These are phyloP conservation scores for Drosophila monieri DNA, from an alignment of 2,888 invertebrate species.

Conservation along the genomic window DNA sequence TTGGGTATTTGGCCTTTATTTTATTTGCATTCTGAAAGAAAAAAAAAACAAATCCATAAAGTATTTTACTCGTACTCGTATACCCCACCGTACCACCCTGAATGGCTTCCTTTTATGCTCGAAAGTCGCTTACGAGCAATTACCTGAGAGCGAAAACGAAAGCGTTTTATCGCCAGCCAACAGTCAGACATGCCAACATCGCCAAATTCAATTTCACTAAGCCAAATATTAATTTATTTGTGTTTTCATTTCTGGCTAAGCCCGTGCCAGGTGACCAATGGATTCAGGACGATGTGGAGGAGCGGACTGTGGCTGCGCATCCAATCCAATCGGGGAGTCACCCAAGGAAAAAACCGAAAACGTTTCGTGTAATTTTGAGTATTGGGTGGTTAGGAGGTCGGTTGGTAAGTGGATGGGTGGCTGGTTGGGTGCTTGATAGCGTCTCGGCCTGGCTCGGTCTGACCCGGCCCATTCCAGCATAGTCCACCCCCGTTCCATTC, in stretches of 20 bases:
- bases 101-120: slow-evolving; percentile 69
- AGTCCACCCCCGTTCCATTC: slow-evolving; percentile 17
- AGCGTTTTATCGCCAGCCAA: slow-evolving; percentile 72
- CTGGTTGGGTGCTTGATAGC: slow-evolving; percentile 23
- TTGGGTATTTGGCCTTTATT: not conserved
- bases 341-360: slow-evolving; percentile 43
- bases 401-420: slow-evolving; percentile 5
- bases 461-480: not conserved
- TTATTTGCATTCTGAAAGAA: not conserved
- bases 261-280: slow-evolving; percentile 70
- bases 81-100: slow-evolving; percentile 30
- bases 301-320: slow-evolving; percentile 44
- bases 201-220: slow-evolving; percentile 78
- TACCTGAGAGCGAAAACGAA: slow-evolving; percentile 78
- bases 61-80: slow-evolving; percentile 15
- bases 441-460: not conserved
- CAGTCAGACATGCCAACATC: slow-evolving; percentile 60
- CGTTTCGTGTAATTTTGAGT: slow-evolving; percentile 36
- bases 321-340: slow-evolving; percentile 59
- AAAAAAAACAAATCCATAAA: not conserved
- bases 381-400: slow-evolving; percentile 6
- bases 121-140: slow-evolving; percentile 77
- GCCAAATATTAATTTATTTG: slow-evolving; percentile 78
- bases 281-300: slow-evolving; percentile 27
- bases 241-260: slow-evolving; percentile 72